Evolutionary conservation across 2,888 invertebrate species (phyloP).

Genomic region (Cephus pygmeus): DNA sequence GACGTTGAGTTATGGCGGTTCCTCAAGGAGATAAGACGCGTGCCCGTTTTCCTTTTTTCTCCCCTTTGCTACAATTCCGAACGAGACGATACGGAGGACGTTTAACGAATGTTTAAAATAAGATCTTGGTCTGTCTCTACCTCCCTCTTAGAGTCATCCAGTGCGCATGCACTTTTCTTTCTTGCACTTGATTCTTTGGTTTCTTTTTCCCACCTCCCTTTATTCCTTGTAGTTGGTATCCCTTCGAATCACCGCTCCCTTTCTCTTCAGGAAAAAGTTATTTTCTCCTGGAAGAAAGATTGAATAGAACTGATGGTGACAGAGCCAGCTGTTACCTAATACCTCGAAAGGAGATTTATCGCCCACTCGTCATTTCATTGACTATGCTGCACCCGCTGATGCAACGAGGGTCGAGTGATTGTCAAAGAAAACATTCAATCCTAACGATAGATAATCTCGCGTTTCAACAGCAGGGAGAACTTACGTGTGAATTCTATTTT

Average conservation of each 20-base stretch:
- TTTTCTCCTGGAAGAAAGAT: background rate
- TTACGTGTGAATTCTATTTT: background rate
- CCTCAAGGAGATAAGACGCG: background rate
- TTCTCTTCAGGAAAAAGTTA: background rate
- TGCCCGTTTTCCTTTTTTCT: background rate
- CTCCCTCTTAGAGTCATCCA: background rate
- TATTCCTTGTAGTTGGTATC: background rate
- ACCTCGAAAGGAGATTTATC: background rate
- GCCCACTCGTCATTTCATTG: background rate
- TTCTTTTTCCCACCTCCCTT: background rate
- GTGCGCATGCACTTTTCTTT: background rate
- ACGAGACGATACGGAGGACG: background rate
- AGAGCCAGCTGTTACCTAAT: background rate
- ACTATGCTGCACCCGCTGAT: background rate
- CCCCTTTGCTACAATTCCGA: background rate
- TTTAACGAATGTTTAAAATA: background rate
- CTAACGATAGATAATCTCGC: background rate
- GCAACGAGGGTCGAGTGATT: background rate
- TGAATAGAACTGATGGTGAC: background rate
- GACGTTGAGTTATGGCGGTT: background rate
- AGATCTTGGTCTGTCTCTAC: background rate
- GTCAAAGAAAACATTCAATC: background rate
- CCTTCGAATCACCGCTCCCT: background rate
- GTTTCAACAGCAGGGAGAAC: background rate
- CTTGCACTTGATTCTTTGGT: background rate